Base-by-base conservation (phyloP, 2,797 vertebrate species). In the Smutsia gigantea region DNA sequence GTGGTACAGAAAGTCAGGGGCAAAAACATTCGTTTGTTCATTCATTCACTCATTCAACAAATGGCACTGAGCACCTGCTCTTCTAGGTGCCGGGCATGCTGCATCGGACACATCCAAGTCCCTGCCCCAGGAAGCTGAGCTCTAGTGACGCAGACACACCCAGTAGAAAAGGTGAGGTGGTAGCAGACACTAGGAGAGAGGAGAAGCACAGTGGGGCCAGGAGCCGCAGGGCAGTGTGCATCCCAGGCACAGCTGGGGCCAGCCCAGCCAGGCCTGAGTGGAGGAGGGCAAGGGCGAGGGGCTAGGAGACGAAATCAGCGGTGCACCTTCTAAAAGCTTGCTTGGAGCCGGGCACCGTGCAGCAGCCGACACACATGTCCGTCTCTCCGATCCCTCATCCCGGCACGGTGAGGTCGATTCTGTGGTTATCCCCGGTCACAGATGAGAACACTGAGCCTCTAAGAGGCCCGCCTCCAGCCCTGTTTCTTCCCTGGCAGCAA, bases 141-240 rank as follows among this genome's bases (percentile, higher is more conserved):
- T 0, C 57, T 13, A 12, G 37, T 2, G 1, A 42, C 31, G 5
- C 13, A 63, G 29, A 23, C 93, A 49, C 4, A 0, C 13, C 5
- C 1, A 9, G 71, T 2, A 57, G 72, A 14, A 66, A 64, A 27
- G 8, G 5, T 3, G 21, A 78, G 72, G 55, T 17, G 79, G 27
- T 23, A 19, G 51, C 2, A 29, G 83, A 39, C 2, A 15, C 51
- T 25, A 51, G 39, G n/a, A 25, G 23, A 74, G n/a, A 18, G 63
- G 34, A 61, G 53, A 46, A 21, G 49, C 57, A 8, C 37, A 39
- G 27, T 0, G 4, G 72, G 31, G 21, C 2, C 0, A 17, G 57
- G 31, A 31, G 77, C 5, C 11, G 11, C 8, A 0, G 46, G 53
- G 42, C 1, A 0, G 10, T 2, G 7, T 0, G 42, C 46, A 2